Percentiles rank a stretch among this genome's conserved stretches.
phyloP scores from a whole-genome alignment of 2,113 vertebrate genomes.

The Chlamydotis undulata region DNA sequence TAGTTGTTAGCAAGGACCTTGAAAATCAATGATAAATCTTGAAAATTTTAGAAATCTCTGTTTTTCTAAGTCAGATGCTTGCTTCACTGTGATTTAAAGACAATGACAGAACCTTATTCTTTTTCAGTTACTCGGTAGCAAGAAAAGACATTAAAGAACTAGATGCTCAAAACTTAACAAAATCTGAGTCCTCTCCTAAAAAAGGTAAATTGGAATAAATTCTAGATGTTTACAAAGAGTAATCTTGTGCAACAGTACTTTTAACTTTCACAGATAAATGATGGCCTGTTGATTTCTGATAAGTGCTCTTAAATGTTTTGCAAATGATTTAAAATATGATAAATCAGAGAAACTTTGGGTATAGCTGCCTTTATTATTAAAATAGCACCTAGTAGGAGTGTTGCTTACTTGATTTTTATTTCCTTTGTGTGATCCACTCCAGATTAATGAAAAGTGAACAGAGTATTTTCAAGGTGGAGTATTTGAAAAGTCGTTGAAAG shows the following conservation, averaged over 20 bases:
- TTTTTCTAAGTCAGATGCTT: background rate
- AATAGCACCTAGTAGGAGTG: background rate
- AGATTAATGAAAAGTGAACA: background rate
- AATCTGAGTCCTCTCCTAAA: constrained; percentile 79
- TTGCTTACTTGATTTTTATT: background rate
- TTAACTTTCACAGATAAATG: background rate
- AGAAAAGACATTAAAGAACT: constrained; percentile 88
- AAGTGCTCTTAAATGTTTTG: background rate
- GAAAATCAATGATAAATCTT: background rate
- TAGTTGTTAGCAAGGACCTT: background rate
- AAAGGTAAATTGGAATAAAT: constrained; percentile 80
- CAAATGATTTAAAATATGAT: background rate
- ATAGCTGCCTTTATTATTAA: background rate
- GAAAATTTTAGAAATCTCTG: background rate
- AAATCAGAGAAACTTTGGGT: background rate
- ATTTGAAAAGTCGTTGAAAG: background rate
- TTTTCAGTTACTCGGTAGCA: constrained; percentile 84
- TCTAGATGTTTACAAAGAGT: background rate
- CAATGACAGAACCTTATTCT: background rate
- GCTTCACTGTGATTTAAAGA: background rate
- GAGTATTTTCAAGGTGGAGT: background rate
- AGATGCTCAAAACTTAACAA: constrained; percentile 76
- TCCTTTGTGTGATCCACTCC: background rate
- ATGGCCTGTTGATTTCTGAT: background rate
- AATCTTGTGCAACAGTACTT: background rate